Evolutionary conservation across 2,113 vertebrate species (phyloP).

Genomic region (Taurulus bubalis): DNA sequence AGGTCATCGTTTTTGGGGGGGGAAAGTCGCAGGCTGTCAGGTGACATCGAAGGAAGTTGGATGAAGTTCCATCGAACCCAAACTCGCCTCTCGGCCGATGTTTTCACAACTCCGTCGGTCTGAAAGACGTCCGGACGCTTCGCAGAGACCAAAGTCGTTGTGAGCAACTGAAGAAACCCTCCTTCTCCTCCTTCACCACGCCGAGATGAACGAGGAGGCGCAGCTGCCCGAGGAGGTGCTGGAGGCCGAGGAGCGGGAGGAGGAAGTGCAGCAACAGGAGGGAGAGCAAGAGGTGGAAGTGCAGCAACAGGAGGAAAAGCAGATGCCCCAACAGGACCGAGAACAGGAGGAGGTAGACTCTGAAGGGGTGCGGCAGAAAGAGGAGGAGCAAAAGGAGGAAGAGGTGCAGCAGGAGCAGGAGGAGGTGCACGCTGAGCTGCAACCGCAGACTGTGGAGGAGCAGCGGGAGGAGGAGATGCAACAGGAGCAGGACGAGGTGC

Average conservation of each 20-base stretch:
- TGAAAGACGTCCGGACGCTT: conserved; percentile 24
- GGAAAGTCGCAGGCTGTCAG: neutral
- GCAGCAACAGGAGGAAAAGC: conserved; percentile 18
- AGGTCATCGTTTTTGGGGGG: neutral
- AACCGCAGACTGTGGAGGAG: neutral
- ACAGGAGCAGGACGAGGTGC: neutral
- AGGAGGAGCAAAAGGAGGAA: neutral
- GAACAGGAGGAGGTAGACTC: neutral
- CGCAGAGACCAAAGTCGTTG: conserved; percentile 19
- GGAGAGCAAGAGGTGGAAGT: neutral
- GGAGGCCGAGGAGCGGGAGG: conserved; percentile 28
- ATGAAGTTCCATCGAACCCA: conserved; percentile 53
- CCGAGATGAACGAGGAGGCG: conserved; percentile 51
- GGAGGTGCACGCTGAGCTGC: neutral
- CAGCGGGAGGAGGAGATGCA: neutral
- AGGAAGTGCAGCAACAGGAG: conserved; percentile 6
- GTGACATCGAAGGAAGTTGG: conserved; percentile 67
- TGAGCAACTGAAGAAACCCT: too few species aligned
- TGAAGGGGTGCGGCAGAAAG: neutral
- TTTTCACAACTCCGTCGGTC: conserved; percentile 28
- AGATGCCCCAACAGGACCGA: conserved; percentile 11
- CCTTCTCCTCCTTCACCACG: conserved; percentile 11
- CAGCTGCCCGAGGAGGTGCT: conserved; percentile 12
- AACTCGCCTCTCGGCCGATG: conserved; percentile 26
- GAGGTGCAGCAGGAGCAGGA: conserved; percentile 12